Percentiles rank a stretch among this genome's conserved stretches.
Evolutionary conservation across 92 coral and sea anemone species (phyloP).

Genomic region (Phymanthus crucifer): DNA sequence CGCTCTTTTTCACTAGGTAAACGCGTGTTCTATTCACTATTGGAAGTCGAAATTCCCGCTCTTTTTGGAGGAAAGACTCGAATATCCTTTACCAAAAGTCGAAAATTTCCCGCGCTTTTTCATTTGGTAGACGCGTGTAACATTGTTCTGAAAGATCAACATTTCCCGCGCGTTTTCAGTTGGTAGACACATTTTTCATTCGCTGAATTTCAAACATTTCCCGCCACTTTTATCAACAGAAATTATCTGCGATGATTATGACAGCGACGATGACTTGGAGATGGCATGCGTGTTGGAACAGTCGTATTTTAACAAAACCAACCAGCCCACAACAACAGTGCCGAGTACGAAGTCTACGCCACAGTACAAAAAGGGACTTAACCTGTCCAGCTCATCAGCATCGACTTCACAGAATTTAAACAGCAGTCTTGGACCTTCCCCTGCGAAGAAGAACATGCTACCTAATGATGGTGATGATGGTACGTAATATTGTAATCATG

Average conservation of each 20-base stretch:
- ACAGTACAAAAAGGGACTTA: conserved; percentile 19
- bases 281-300: conserved; percentile 42
- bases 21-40: background rate
- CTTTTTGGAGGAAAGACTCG: background rate
- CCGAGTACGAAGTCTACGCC: conserved; percentile 11
- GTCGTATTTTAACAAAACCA: conserved; percentile 15
- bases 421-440: conserved; percentile 27
- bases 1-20: background rate
- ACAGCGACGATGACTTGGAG: conserved; percentile 66
- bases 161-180: background rate
- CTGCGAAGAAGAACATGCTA: conserved; percentile 30
- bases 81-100: background rate
- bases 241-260: conserved; percentile 32
- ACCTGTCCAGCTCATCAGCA: conserved; percentile 15
- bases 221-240: background rate
- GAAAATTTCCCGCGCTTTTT: background rate
- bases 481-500: conserved; percentile 14
- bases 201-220: background rate
- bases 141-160: background rate
- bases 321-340: conserved; percentile 6
- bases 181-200: background rate
- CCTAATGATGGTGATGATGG: conserved; percentile 68
- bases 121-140: background rate
- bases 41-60: background rate
- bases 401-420: conserved; percentile 9